Base-by-base conservation (phyloP, 2,113 vertebrate species). In the Vireo altiloquus region DNA sequence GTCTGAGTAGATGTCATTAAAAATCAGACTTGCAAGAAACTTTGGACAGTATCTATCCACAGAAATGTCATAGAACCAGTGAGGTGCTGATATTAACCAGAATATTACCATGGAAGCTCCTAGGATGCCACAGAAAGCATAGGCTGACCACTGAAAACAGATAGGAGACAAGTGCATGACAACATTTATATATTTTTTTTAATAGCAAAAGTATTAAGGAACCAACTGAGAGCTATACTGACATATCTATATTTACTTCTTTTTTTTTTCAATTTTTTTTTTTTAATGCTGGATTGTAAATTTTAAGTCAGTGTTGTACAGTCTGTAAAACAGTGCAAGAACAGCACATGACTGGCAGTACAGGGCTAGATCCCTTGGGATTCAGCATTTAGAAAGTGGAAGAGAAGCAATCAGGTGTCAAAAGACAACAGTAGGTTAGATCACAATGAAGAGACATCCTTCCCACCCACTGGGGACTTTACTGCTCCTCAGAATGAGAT, bases 341-440 rank as follows among this genome's bases (percentile, higher is more conserved):
- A 70, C 49, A 88, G 37, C 22, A 69, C 72, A 47, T 75, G 54
- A 66, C 40, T 91, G 56, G 31, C 65, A 92, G 61, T 64, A 72
- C 28, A 53, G 24, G n/a, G 65, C 40, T 82, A 76, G 25, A 17
- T 86, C 70, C 35, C 31, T 31, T 71, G 76, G 31, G 70, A 86
- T 68, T 92, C 82, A 64, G 66, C 57, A 30, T 87, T 87, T 75
- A 87, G 57, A 72, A 60, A 90, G 54, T 14, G 10, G 69, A 93
- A 89, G 60, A 92, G 74, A 89, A 89, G 53, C 33, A 81, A 66
- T 87, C 79, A 81, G 63, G 44, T 90, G 53, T 93, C 68, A 90
- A 92, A 95, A 92, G 76, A 86, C 54, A 88, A 53, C 71, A 79
- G 81, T 82, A 85, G 50, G 74, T 92, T 85, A 85, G 54, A 92